Evolutionary conservation across 2,113 vertebrate species (phyloP), one percentile per base, ranked within the genome.

Genomic region (Sorex fumeus): DNA sequence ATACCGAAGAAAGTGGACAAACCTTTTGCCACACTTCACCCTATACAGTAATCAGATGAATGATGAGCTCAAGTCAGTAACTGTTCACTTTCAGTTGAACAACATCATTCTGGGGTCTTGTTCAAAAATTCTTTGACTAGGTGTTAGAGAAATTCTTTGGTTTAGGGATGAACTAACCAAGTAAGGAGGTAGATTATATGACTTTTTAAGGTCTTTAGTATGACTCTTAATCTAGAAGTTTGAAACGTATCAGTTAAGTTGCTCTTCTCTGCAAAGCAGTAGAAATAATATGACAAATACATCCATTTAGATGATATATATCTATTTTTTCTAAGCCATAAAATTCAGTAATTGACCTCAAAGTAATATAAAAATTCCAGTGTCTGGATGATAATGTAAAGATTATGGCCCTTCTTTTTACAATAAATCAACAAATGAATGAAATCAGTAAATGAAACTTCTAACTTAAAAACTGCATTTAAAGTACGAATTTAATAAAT

Each of bases 61-160:
- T 80, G 91, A 71, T 71, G 28, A 90, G 88, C 88, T 71, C 30
- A 76, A 47, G 34, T 92, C 53, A 72, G 15, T 28, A 92, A 91
- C 1, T 40, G 25, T 19, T 62, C 6, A 23, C 19, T 62, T 6
- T 50, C 60, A 66, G 27, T 10, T 28, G 27, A 12, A 30, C 28
- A 6, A 30, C 28, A 66, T 66, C 64, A 28, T 6, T 84, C 40
- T 78, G 47, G 62, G 3, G 50, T 84, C 47, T 6, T 75, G 19
- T 69, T 91, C 18, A 79, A 91, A 78, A 64, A 72, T 89, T 77
- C 43, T 70, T 72, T 30, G 43, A 80, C 11, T 67, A 80, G n/a
- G 36, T 81, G 66, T 84, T 36, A 40, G 23, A 83, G 78, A 70
- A 69, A 45, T 70, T 83, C 45, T 76, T n/a, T 25, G 81, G 28